phyloP scores from a whole-genome alignment of 2,113 vertebrate genomes.

The Pantherophis guttatus region DNA sequence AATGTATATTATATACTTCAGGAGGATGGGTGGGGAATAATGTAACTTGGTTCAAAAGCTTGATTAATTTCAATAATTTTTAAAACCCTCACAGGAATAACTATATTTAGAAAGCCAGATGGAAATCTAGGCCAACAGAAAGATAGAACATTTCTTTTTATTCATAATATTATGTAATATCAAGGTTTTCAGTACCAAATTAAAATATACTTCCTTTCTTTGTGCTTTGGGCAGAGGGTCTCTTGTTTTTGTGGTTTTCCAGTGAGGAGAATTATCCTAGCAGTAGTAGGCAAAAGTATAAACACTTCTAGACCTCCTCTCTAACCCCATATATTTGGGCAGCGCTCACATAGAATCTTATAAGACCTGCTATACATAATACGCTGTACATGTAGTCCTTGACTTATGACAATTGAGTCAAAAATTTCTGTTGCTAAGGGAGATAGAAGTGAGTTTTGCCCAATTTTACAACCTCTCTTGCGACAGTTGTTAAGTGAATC shows the following conservation, averaged over 20 bases:
- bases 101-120: neutral
- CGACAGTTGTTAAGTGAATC: no score
- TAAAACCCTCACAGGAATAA: neutral
- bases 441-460: no score
- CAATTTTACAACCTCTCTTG: no score
- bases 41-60: neutral
- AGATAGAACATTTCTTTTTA: neutral
- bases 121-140: neutral
- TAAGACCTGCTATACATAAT: neutral
- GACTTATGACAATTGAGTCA: no score
- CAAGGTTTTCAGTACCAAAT: neutral
- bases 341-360: neutral
- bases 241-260: neutral
- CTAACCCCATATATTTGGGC: neutral
- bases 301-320: neutral
- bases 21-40: neutral
- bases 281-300: neutral
- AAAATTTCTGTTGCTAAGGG: no score
- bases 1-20: neutral
- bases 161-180: neutral
- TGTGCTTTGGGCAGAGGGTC: neutral
- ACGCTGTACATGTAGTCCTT: no score
- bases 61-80: neutral
- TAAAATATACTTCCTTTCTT: neutral
- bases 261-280: neutral